phyloP scores from a whole-genome alignment of 1,140 invertebrate species.

The Atopsyche davidsoni region DNA sequence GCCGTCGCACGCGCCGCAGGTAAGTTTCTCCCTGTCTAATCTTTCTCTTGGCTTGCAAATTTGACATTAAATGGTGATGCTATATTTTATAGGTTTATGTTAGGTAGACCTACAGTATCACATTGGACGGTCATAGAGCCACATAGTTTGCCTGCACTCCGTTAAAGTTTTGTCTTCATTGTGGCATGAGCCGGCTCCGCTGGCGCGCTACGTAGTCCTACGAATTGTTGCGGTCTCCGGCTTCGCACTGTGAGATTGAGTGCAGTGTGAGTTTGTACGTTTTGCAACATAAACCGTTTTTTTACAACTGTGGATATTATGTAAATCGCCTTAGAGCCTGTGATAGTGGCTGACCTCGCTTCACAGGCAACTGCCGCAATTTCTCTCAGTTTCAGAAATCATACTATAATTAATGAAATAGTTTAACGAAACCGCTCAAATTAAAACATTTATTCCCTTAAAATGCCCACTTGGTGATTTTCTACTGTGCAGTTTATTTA shows the following conservation, averaged over 20 bases:
- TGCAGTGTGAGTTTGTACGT: constrained; percentile 26
- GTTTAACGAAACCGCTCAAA: no score
- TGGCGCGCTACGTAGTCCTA: constrained; percentile 20
- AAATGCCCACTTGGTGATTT: no score
- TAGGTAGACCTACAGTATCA: constrained; percentile 29
- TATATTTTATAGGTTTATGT: constrained; percentile 31
- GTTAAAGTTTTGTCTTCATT: constrained; percentile 24
- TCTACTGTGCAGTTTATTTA: no score
- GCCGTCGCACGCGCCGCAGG: constrained; percentile 53
- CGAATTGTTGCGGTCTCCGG: constrained; percentile 23
- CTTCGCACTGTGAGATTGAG: constrained; percentile 11
- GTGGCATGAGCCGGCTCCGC: constrained; percentile 8
- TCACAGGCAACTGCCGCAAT: no score
- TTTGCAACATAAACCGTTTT: constrained; percentile 29
- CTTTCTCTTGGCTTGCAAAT: constrained; percentile 11
- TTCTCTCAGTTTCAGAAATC: no score
- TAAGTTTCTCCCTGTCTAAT: constrained; percentile 28
- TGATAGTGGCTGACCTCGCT: no score
- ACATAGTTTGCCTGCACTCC: constrained; percentile 29
- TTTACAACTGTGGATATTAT: constrained; percentile 28
- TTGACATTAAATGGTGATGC: constrained; percentile 25
- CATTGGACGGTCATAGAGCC: constrained; percentile 27
- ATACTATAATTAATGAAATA: no score
- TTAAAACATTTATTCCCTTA: no score
- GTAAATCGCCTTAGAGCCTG: background rate